These are phyloP conservation scores for Copidosoma floridanum DNA, from an alignment of 1,140 invertebrate species.

Conservation along the genomic window DNA sequence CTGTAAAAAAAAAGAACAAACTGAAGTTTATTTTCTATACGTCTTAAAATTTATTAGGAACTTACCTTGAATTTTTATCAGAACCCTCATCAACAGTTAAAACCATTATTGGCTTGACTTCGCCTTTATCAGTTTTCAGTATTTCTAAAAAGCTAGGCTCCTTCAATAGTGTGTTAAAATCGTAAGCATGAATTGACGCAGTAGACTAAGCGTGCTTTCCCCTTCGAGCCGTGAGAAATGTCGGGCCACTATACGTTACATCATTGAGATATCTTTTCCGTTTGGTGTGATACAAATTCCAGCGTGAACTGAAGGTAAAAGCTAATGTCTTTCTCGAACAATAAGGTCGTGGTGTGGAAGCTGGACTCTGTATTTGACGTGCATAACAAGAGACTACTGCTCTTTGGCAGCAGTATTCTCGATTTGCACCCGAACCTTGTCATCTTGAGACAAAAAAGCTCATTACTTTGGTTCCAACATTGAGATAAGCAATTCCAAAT, in stretches of 20 bases:
- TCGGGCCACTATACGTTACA: slow-evolving; percentile 45
- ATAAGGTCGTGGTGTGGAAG: slow-evolving; percentile 47
- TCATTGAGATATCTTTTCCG: slow-evolving; percentile 34
- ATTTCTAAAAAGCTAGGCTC: slow-evolving; percentile 33
- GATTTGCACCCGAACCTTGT: slow-evolving; percentile 35
- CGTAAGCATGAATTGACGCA: slow-evolving; percentile 42
- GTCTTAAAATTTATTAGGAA: neutral
- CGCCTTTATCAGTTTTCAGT: slow-evolving; percentile 31
- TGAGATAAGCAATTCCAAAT: slow-evolving; percentile 27
- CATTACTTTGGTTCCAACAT: slow-evolving; percentile 33
- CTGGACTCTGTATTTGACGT: slow-evolving; percentile 46
- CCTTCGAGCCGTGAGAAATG: slow-evolving; percentile 47
- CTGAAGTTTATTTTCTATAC: too few relatives aligned
- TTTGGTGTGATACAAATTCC: slow-evolving; percentile 35
- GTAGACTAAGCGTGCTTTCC: slow-evolving; percentile 42
- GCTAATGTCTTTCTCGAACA: slow-evolving; percentile 38
- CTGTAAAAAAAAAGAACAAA: slow-evolving; percentile 18
- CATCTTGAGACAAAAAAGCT: too few relatives aligned
- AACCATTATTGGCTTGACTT: slow-evolving; percentile 47
- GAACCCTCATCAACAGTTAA: slow-evolving; percentile 47
- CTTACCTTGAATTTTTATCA: slow-evolving; percentile 50
- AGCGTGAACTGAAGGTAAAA: slow-evolving; percentile 43
- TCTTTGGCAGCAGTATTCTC: slow-evolving; percentile 29
- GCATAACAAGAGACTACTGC: slow-evolving; percentile 42
- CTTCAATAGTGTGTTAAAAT: slow-evolving; percentile 39